A percentile compares a stretch with the other conserved stretches of the same genome.
Conservation (phyloP, 1,140 invertebrate genomes). For the Cheumatopsyche charites region DNA sequence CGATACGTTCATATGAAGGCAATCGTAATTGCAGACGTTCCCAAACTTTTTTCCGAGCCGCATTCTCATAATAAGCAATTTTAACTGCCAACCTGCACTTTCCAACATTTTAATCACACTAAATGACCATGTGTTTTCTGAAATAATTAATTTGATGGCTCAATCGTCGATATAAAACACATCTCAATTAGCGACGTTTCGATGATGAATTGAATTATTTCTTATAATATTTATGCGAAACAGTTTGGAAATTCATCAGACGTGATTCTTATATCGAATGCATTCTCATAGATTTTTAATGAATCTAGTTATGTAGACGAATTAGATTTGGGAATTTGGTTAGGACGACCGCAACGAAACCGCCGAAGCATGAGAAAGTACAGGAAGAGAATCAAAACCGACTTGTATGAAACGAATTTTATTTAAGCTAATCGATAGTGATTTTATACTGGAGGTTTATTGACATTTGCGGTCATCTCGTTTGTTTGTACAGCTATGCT, state of each 20-base stretch:
- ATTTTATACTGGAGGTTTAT: slow-evolving; percentile 31
- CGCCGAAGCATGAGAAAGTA: slow-evolving; percentile 1
- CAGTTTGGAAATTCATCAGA: too few species aligned
- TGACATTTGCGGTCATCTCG: slow-evolving; percentile 31
- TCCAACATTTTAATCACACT: too few species aligned
- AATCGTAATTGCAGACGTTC: background rate
- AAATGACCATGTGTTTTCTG: too few species aligned
- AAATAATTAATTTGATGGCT: too few species aligned
- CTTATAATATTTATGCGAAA: too few species aligned
- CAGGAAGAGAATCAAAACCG: background rate
- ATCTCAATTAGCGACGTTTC: too few species aligned
- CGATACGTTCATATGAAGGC: background rate
- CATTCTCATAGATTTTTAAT: slow-evolving; percentile 10
- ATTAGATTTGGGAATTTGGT: slow-evolving; percentile 25
- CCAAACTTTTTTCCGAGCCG: background rate
- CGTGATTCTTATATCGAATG: too few species aligned
- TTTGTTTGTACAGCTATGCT: slow-evolving; percentile 29
- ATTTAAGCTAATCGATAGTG: slow-evolving; percentile 36
- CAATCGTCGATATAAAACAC: too few species aligned
- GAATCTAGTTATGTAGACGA: slow-evolving; percentile 30
- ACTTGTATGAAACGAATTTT: slow-evolving; percentile 29
- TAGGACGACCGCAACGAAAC: slow-evolving; percentile 19
- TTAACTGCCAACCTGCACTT: too few species aligned
- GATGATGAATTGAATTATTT: too few species aligned
- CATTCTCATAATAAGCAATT: too few species aligned